phyloP scores from a whole-genome alignment of 1,140 invertebrate genomes.

The Drosophila seguyi region DNA sequence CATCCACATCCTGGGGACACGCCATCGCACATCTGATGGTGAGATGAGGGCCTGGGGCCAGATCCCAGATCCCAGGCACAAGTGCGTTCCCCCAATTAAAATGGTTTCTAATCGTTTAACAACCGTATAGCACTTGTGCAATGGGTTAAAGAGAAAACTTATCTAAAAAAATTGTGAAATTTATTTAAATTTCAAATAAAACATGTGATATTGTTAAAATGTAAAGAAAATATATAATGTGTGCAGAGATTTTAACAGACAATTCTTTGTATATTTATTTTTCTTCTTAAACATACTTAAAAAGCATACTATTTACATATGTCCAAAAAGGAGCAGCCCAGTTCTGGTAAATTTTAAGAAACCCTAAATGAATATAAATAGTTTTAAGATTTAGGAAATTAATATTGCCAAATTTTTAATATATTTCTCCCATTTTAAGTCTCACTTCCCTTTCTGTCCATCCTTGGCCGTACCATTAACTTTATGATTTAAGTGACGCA shows the following conservation, averaged over 20 bases:
- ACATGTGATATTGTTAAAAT: background rate
- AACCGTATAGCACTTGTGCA: background rate
- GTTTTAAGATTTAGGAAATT: background rate
- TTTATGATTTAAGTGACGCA: conserved; percentile 51
- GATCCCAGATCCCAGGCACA: conserved; percentile 11
- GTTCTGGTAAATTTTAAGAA: background rate
- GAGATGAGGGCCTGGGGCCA: conserved; percentile 9
- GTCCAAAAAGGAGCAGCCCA: too few relatives aligned
- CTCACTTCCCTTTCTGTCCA: background rate
- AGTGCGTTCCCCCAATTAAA: conserved; percentile 15
- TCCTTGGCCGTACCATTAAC: conserved; percentile 7
- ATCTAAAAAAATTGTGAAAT: too few relatives aligned
- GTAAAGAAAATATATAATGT: background rate
- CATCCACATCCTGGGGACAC: conserved; percentile 36
- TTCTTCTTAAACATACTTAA: too few relatives aligned
- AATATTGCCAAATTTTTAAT: background rate
- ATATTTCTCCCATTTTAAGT: background rate
- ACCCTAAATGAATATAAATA: background rate
- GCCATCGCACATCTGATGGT: conserved; percentile 10
- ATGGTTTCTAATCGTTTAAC: conserved; percentile 10
- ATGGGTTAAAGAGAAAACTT: background rate
- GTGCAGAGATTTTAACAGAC: too few relatives aligned
- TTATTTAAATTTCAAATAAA: background rate
- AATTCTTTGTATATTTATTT: too few relatives aligned
- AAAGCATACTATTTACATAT: too few relatives aligned